These are phyloP conservation scores for Opisthograptis luteolata DNA, from an alignment of 2,888 invertebrate genomes.

Conservation along the genomic window DNA sequence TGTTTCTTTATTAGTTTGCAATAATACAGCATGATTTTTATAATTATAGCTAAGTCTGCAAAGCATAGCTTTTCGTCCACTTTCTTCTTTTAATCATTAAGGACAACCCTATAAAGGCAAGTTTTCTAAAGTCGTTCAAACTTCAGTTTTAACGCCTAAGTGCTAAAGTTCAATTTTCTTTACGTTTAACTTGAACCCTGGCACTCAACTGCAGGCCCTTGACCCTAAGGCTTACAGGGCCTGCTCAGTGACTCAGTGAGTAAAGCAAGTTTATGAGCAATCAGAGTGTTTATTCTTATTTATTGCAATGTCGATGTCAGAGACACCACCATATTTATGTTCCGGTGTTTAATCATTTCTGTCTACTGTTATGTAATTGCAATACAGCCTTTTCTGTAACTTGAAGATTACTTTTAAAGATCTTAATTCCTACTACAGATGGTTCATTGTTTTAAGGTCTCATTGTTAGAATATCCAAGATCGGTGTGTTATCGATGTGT, in stretches of 20 bases:
- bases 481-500: too few species aligned
- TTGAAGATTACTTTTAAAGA: too few species aligned
- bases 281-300: constrained; percentile 20
- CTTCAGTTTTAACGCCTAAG: not conserved
- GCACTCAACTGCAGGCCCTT: constrained; percentile 36
- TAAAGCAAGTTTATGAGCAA: constrained; percentile 15
- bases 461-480: too few species aligned
- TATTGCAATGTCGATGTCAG: constrained; percentile 3
- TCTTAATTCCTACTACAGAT: too few species aligned
- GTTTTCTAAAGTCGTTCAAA: not conserved
- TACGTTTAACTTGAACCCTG: constrained; percentile 3
- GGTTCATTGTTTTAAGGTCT: too few species aligned
- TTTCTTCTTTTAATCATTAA: too few species aligned
- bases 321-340: constrained; percentile 8
- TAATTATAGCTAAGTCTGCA: too few species aligned
- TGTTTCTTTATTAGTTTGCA: too few species aligned
- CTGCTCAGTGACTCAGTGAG: constrained; percentile 6
- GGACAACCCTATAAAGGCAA: not conserved
- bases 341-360: constrained; percentile 9
- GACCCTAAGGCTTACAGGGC: constrained; percentile 25
- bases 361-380: too few species aligned
- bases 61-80: too few species aligned
- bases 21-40: too few species aligned
- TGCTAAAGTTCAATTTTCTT: constrained; percentile 13
- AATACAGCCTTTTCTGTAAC: too few species aligned